Evolutionary conservation across 2,888 invertebrate genomes (phyloP), one percentile per base, ranked within the genome.

Genomic region (Drosophila multiciliata): DNA sequence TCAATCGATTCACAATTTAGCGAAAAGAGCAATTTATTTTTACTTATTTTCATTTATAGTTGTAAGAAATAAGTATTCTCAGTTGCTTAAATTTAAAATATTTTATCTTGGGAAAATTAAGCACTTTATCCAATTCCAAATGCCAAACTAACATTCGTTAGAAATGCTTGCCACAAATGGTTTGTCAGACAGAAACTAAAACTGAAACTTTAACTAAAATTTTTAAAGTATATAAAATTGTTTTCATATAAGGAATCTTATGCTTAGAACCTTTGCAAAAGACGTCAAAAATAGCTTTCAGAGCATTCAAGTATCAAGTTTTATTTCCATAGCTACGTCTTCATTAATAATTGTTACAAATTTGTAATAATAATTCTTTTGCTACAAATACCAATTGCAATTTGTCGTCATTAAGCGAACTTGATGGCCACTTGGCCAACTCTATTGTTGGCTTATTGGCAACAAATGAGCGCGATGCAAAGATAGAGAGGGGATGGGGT

Each of bases 361-460:
- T 65, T 62, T 62, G 42, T 64, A 26, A 38, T 60, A 69, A 75
- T 61, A 75, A 45, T 69, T 61, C 50, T 40, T 36, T n/a, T 20
- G 36, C 17, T 62, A 29, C 38, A 54, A 45, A 33, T 75, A 53
- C 26, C 3, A 53, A 64, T 35, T 75, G 85, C 85, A 89, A 84
- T 85, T 89, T 84, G 83, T 89, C 73, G 64, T 84, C 87, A 79
- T 84, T 87, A 84, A 66, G 57, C 55, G 48, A 50, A 57, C 50
- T 66, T 73, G 67, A 54, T 64, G 54, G 66, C 54, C 73, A 66
- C 72, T 81, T 70, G 49, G 57, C 54, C 50, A 83, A 89, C 70
- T 78, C 73, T 67, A 82, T 82, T 82, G 73, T 67, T 69, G 55
- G 61, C 75, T 78, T 83, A 80, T 78, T 69, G 89, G 60, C 53